Evolutionary conservation across 2,113 vertebrate species (phyloP).

Genomic region (Theristicus caerulescens): DNA sequence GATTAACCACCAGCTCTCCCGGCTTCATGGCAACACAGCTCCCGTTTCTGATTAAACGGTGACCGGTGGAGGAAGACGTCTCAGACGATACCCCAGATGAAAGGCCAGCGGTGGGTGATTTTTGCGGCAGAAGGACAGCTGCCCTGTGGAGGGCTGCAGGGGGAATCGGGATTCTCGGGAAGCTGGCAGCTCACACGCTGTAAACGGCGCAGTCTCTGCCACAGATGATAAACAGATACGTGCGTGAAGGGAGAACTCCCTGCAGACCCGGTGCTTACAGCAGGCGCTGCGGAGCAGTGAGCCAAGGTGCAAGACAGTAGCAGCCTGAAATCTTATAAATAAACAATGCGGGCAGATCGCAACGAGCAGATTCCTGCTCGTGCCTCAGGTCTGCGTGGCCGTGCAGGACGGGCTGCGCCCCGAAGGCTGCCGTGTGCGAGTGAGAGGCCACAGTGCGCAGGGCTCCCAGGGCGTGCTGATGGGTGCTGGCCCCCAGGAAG

Average conservation of each 20-base stretch:
- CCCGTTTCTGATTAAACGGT: background rate
- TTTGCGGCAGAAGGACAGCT: background rate
- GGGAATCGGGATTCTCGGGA: background rate
- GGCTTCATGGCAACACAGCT: rapidly evolving
- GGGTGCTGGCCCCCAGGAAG: background rate
- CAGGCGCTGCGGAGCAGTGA: background rate
- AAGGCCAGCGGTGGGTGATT: no score
- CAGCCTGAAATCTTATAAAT: constrained; percentile 8
- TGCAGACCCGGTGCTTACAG: background rate
- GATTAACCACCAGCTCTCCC: background rate
- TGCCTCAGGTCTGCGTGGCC: background rate
- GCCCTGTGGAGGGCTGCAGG: background rate
- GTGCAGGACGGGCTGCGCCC: background rate
- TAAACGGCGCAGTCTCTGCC: background rate
- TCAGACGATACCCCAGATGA: background rate
- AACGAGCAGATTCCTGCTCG: background rate
- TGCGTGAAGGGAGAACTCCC: background rate
- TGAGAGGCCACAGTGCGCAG: rapidly evolving
- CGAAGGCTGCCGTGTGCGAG: background rate
- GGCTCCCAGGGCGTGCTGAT: rapidly evolving
- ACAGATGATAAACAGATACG: background rate
- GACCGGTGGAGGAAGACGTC: background rate
- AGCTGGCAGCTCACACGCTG: background rate
- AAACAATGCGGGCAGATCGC: background rate
- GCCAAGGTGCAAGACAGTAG: constrained; percentile 35